Evolutionary conservation across 2,888 invertebrate species (phyloP), one percentile per base, ranked within the genome.

Genomic region (Macrosoma leucophasiata): DNA sequence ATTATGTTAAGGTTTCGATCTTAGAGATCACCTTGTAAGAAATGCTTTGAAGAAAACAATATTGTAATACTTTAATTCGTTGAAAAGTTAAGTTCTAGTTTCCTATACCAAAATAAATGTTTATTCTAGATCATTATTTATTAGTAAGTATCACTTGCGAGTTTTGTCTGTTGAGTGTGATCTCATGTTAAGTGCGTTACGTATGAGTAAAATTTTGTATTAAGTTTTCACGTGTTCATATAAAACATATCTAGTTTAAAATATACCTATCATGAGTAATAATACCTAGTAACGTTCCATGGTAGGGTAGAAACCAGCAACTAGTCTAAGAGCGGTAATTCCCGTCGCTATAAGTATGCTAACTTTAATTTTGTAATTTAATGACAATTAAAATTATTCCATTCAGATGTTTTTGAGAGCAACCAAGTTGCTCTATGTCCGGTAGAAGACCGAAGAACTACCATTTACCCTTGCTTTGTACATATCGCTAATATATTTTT

Each of bases 81-180:
- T 44, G 39, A 50, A 43, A 42, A 51, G 57, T 62, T 79, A 74
- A 78, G 65, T 59, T 75, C 68, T 77, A 78, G 75, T 53, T 76
- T 69, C 66, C 72, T 68, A 74, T 75, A 75, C 78, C 78, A 79
- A 82, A 82, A 75, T 75, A 66, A 68, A 67, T 64, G 54, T 75
- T 68, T 65, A 64, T 66, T 72, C 66, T 76, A 77, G 72, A 64
- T 67, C 70, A 77, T 76, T 79, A 81, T 81, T 84, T 84, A 82
- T 82, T 82, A 68, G 62, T 62, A 64, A 56, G 48, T 66, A 57
- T 61, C 63, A 67, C 60, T 67, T 64, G 65, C 39, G 60, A 66
- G 62, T 70, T 68, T 52, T 65, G 60, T 69, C 47, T 70, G 64
- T 69, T 72, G 71, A 64, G 74, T 75, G 75, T 68, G 78, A 82